phyloP scores from a whole-genome alignment of 1,140 invertebrate genomes.

The Oedothorax gibbosus region DNA sequence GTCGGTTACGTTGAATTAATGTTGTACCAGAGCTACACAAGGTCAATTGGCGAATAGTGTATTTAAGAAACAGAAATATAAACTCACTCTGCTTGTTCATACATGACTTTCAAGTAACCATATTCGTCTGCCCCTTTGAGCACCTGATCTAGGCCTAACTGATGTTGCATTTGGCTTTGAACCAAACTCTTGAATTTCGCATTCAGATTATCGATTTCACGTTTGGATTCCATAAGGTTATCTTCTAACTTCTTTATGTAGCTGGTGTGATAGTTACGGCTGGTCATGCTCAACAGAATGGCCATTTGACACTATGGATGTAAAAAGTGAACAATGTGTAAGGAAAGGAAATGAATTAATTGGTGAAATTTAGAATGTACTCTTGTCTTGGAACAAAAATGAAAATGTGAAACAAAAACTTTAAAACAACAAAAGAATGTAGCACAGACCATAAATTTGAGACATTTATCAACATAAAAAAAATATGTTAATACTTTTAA shows the following conservation, averaged over 20 bases:
- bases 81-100: slow-evolving; percentile 39
- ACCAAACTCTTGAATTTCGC: background rate
- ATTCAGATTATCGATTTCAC: slow-evolving; percentile 6
- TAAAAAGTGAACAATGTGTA: background rate
- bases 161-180: background rate
- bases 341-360: background rate
- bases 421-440: too few species aligned
- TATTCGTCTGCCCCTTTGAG: background rate
- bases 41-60: background rate
- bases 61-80: background rate
- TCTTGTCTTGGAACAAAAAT: too few species aligned
- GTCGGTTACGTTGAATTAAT: too few species aligned
- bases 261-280: background rate
- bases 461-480: too few species aligned
- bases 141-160: background rate
- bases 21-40: too few species aligned
- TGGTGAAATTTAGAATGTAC: too few species aligned
- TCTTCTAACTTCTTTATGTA: slow-evolving; percentile 18
- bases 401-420: too few species aligned
- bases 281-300: slow-evolving; percentile 23
- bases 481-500: too few species aligned
- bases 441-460: too few species aligned
- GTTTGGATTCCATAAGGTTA: background rate
- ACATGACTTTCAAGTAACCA: slow-evolving; percentile 30
- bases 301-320: slow-evolving; percentile 27